A percentile compares a stretch with the other conserved stretches of the same genome.
Conservation (phyloP, 2,113 vertebrate genomes). For the Myrmophylax atrothorax region DNA sequence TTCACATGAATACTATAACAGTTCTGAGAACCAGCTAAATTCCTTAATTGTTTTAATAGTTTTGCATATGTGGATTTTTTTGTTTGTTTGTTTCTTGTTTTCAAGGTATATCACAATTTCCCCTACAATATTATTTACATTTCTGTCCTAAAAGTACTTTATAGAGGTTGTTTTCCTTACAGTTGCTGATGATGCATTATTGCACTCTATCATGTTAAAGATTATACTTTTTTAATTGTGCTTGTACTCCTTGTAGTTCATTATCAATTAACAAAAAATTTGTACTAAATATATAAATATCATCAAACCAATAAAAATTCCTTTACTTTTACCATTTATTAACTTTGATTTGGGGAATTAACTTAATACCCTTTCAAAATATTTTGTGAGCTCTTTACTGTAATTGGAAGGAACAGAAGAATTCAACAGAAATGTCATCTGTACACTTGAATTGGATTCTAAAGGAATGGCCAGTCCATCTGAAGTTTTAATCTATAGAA, state of each 20-base stretch:
- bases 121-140: not conserved
- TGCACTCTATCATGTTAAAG: not conserved
- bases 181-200: not conserved
- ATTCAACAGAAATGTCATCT: not conserved
- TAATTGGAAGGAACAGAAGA: not conserved
- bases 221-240: not conserved
- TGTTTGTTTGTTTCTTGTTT: not conserved
- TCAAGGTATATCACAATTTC: not conserved
- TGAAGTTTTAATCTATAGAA: slow-evolving; percentile 48
- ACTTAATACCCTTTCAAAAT: not conserved
- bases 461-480: not conserved
- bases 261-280: not conserved
- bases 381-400: not conserved
- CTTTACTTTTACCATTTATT: not conserved
- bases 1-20: not conserved
- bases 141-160: not conserved
- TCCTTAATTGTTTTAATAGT: not conserved
- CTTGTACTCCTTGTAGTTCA: not conserved
- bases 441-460: not conserved
- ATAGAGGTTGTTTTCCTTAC: not conserved
- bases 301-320: not conserved
- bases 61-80: not conserved
- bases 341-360: not conserved
- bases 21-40: not conserved
- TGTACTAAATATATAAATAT: not conserved